These are phyloP conservation scores for Poeciliopsis turrubarensis DNA, from an alignment of 2,113 vertebrate genomes.

Conservation along the genomic window DNA sequence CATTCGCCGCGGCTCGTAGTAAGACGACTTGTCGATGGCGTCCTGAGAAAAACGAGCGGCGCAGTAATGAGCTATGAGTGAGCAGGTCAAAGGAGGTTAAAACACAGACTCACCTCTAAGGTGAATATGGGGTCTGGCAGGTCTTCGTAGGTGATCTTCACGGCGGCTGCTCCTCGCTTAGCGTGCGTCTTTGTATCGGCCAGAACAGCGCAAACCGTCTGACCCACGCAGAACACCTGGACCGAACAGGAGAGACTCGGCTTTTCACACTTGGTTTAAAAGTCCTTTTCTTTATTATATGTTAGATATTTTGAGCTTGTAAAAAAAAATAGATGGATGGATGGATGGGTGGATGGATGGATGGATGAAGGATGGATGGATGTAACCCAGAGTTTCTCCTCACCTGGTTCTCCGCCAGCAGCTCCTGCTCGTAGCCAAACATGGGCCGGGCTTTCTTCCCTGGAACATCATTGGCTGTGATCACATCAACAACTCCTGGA, in stretches of 20 bases:
- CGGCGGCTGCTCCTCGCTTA: constrained; percentile 64
- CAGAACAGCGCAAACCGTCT: constrained; percentile 74
- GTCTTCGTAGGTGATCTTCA: constrained; percentile 77
- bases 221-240: constrained; percentile 80
- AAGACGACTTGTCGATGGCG: constrained; percentile 74
- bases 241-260: background rate
- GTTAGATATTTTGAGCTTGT: background rate
- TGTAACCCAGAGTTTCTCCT: too few species aligned
- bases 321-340: too few species aligned
- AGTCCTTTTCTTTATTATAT: background rate
- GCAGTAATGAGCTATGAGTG: background rate
- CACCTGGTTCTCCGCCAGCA: constrained; percentile 74
- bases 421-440: constrained; percentile 57
- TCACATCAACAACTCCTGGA: constrained; percentile 77
- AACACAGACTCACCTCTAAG: constrained; percentile 60
- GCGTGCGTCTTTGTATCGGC: constrained; percentile 73
- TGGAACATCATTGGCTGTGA: constrained; percentile 78
- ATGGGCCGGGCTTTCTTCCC: constrained; percentile 61
- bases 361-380: too few species aligned
- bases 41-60: constrained; percentile 60
- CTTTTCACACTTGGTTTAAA: background rate
- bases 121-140: constrained; percentile 73
- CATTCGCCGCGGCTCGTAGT: constrained; percentile 60
- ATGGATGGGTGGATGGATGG: too few species aligned
- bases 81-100: background rate